Evolutionary conservation across 2,113 vertebrate species (phyloP).

Genomic region (Sphaerodactylus townsendi): DNA sequence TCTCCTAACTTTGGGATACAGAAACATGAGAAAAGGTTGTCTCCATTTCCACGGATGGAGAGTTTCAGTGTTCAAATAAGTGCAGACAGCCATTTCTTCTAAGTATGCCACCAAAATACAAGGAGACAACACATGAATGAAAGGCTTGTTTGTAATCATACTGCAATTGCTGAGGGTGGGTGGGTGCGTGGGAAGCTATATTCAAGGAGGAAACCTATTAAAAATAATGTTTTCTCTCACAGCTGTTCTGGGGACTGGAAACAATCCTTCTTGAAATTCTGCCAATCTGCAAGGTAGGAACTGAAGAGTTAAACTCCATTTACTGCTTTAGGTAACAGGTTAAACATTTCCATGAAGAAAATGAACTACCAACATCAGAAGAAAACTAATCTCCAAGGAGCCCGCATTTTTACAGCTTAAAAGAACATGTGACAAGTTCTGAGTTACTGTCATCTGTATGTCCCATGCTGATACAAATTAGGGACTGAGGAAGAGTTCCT

Average conservation of each 20-base stretch:
- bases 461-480: slow-evolving; percentile 3
- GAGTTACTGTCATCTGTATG: slow-evolving; percentile 21
- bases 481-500: background rate
- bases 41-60: background rate
- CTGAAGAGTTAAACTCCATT: background rate
- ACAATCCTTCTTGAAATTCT: background rate
- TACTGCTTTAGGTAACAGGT: background rate
- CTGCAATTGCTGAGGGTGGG: too few relatives aligned
- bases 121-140: background rate
- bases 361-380: slow-evolving; percentile 10
- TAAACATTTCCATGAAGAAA: background rate
- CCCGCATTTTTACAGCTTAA: slow-evolving; percentile 35
- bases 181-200: background rate
- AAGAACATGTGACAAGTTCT: slow-evolving; percentile 28
- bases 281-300: background rate
- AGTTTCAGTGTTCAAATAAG: background rate
- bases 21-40: background rate
- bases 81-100: background rate
- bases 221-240: background rate
- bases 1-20: background rate
- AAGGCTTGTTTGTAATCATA: background rate
- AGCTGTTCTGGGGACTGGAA: background rate
- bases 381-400: slow-evolving; percentile 28
- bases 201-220: background rate
- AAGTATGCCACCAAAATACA: background rate